These are phyloP conservation scores for Nemotelus pantherinus DNA, from an alignment of 2,888 invertebrate genomes.

Conservation along the genomic window DNA sequence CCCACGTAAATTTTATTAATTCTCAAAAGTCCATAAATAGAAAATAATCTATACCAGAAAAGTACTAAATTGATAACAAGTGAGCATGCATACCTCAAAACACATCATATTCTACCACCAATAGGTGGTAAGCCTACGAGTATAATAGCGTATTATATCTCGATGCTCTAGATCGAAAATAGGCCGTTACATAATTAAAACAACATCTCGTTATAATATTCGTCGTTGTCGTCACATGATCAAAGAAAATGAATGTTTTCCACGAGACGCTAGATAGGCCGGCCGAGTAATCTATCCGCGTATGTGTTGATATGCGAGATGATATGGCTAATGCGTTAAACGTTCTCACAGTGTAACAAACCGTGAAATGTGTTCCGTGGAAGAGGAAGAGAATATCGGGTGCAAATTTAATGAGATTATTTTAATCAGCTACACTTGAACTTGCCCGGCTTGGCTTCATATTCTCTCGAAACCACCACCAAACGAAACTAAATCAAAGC, in stretches of 20 bases:
- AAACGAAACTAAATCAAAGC: too few species aligned
- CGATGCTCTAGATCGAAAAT: not conserved
- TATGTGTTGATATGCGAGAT: not conserved
- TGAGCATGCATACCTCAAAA: too few species aligned
- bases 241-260: conserved; percentile 4
- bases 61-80: too few species aligned
- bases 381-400: not conserved
- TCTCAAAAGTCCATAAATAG: too few species aligned
- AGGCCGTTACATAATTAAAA: conserved; percentile 28
- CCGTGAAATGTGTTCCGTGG: not conserved
- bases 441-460: not conserved
- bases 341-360: not conserved
- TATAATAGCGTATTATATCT: not conserved
- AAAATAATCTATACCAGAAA: too few species aligned
- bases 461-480: too few species aligned
- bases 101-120: too few species aligned
- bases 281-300: not conserved
- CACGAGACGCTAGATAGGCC: conserved; percentile 1
- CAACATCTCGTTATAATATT: conserved; percentile 18
- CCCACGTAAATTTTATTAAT: too few species aligned
- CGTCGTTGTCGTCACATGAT: conserved; percentile 12
- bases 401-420: conserved; percentile 3
- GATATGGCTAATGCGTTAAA: not conserved
- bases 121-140: too few species aligned
- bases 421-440: conserved; percentile 19